These are phyloP conservation scores for Brachirus orientalis DNA, from an alignment of 2,113 vertebrate species.

Conservation along the genomic window DNA sequence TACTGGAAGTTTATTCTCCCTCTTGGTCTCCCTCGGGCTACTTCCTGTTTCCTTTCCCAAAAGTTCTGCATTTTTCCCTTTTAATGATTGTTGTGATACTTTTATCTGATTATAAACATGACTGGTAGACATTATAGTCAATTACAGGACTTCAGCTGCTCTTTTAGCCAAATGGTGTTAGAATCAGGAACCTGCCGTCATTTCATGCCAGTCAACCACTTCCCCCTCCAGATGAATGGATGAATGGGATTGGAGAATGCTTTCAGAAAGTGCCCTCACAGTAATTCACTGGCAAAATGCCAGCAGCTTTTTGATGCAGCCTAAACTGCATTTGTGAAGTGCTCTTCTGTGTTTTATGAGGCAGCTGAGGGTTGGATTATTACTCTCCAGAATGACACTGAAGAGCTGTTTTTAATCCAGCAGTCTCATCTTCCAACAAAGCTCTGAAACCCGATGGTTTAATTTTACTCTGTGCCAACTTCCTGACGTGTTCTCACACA, in stretches of 20 bases:
- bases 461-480: slow-evolving; percentile 30
- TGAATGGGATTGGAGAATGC: background rate
- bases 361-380: slow-evolving; percentile 42
- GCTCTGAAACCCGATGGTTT: slow-evolving; percentile 16
- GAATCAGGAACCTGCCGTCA: slow-evolving; percentile 3
- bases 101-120: slow-evolving; percentile 33
- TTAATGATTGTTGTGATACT: slow-evolving; percentile 3
- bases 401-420: slow-evolving; percentile 30
- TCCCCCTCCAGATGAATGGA: slow-evolving; percentile 12
- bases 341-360: slow-evolving; percentile 27
- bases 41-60: slow-evolving; percentile 19
- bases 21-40: background rate
- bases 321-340: slow-evolving; percentile 11
- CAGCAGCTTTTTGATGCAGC: slow-evolving; percentile 6
- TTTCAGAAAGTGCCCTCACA: background rate
- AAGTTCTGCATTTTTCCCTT: slow-evolving; percentile 3
- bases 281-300: slow-evolving; percentile 12
- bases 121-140: slow-evolving; percentile 20
- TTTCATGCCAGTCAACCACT: slow-evolving; percentile 1
- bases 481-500: background rate
- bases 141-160: slow-evolving; percentile 10
- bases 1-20: background rate
- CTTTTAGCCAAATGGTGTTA: slow-evolving; percentile 20
- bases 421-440: background rate
- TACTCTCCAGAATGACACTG: slow-evolving; percentile 17